Percentiles rank a stretch among this genome's conserved stretches.
These are phyloP conservation scores for Trachymyrmex septentrionalis DNA, from an alignment of 1,140 invertebrate species.

Conservation along the genomic window DNA sequence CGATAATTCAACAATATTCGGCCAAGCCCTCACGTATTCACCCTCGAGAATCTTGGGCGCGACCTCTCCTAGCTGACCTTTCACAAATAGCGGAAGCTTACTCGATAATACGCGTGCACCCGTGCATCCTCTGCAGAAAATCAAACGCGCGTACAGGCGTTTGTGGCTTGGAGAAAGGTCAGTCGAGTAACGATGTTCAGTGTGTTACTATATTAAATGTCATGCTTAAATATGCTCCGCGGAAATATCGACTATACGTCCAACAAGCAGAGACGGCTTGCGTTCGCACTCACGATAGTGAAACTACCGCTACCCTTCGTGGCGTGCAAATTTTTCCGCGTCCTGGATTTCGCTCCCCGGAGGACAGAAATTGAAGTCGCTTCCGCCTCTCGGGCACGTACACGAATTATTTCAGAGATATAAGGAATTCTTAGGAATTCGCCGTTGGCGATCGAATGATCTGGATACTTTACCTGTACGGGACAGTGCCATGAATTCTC, in stretches of 20 bases:
- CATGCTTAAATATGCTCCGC: constrained; percentile 57
- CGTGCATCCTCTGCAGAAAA: constrained; percentile 54
- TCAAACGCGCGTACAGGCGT: constrained; percentile 47
- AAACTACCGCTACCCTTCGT: constrained; percentile 5
- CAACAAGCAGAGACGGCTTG: not conserved
- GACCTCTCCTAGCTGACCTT: constrained; percentile 47
- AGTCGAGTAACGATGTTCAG: constrained; percentile 24
- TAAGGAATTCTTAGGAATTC: constrained; percentile 67
- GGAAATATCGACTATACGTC: constrained; percentile 60
- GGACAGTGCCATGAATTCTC: constrained; percentile 67
- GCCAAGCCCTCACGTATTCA: constrained; percentile 56
- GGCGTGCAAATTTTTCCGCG: constrained; percentile 45
- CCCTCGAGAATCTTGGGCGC: constrained; percentile 38
- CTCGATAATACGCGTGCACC: constrained; percentile 46
- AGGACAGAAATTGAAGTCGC: constrained; percentile 34
- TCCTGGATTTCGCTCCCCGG: constrained; percentile 44
- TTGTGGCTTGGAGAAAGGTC: constrained; percentile 41
- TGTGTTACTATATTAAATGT: constrained; percentile 43
- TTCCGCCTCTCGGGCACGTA: constrained; percentile 56
- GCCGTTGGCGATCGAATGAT: constrained; percentile 67
- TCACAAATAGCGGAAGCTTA: constrained; percentile 48
- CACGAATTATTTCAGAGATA: constrained; percentile 64
- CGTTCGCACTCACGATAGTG: not conserved
- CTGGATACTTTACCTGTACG: constrained; percentile 68
- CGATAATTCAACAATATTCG: constrained; percentile 48